Evolutionary conservation across 2,888 invertebrate species (phyloP).

Genomic region (Acanthoscelides obtectus): DNA sequence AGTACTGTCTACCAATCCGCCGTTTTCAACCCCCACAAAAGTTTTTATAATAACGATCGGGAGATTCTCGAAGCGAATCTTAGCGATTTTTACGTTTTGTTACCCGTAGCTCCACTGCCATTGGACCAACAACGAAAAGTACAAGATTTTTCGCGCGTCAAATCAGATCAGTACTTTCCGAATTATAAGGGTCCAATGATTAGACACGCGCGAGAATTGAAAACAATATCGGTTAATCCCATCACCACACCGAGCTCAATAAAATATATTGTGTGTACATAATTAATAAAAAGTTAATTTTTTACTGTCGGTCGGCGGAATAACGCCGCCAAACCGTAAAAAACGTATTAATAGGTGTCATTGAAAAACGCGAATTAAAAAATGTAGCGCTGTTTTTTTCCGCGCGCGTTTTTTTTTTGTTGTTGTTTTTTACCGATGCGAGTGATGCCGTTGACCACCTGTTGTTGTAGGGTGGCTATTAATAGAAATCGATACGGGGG

Average conservation of each 20-base stretch:
- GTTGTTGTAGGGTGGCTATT: conserved; percentile 8
- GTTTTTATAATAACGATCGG: no score
- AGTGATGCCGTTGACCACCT: neutral
- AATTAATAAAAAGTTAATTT: conserved; percentile 39
- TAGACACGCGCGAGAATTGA: no score
- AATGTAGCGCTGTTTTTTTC: conserved; percentile 1
- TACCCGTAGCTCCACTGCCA: no score
- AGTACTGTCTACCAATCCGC: no score
- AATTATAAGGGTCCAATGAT: no score
- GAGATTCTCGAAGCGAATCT: no score
- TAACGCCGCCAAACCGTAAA: neutral
- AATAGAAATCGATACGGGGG: neutral
- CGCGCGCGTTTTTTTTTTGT: neutral
- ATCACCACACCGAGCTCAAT: conserved; percentile 12
- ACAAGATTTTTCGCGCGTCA: no score
- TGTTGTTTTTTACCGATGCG: neutral
- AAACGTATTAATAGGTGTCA: conserved; percentile 2
- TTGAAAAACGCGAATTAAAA: conserved; percentile 1
- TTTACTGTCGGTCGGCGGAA: conserved; percentile 17
- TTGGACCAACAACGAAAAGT: no score
- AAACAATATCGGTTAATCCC: no score
- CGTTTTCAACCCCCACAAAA: no score
- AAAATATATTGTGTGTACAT: conserved; percentile 31
- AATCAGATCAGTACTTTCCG: no score
- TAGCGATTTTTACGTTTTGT: no score